Evolutionary conservation across 2,888 invertebrate genomes (phyloP), one percentile per base, ranked within the genome.

Genomic region (Phanerotoma sp.): DNA sequence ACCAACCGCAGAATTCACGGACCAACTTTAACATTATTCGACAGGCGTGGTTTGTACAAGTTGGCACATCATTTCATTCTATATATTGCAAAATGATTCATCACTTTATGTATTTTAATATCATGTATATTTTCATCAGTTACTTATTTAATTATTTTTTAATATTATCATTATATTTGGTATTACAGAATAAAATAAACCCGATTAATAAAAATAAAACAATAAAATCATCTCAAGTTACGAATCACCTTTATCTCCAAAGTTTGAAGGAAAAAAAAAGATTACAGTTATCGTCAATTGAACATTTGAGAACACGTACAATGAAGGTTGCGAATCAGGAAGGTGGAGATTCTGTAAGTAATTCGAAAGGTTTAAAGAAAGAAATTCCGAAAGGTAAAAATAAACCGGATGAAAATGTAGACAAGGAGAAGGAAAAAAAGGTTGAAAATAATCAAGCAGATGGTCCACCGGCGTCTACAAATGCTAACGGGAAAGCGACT

Each of bases 271-370:
- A 58, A 63, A 9, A 67, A 62, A 44, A 46, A 35, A 33, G 9
- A 21, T 37, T 32, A 28, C 52, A 40, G 18, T 42, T 32, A 28
- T 37, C 41, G 15, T 18, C 58, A 7, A 60, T 46, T 35, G 49
- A 57, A 4, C 50, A 25, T 20, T 47, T 48, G 7, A 56, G 10
- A 21, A 9, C 4, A 21, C 47, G 33, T 32, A 41, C 28, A 38
- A 37, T 22, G 3, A 40, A 46, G 25, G 52, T 47, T 15, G 67
- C 67, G 69, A 61, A 67, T 16, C 61, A 66, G 4, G 65, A 60
- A 44, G 52, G 62, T 5, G 66, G 66, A 47, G 66, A 68, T 42
- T 37, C 58, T 20, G 58, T 60, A 25, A 25, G 25, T 1, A 60
- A 65, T 40, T 47, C 48, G 1, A 56, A 62, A 25, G 60, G 62